phyloP scores from a whole-genome alignment of 2,888 invertebrate genomes.

The Sycophila texana region DNA sequence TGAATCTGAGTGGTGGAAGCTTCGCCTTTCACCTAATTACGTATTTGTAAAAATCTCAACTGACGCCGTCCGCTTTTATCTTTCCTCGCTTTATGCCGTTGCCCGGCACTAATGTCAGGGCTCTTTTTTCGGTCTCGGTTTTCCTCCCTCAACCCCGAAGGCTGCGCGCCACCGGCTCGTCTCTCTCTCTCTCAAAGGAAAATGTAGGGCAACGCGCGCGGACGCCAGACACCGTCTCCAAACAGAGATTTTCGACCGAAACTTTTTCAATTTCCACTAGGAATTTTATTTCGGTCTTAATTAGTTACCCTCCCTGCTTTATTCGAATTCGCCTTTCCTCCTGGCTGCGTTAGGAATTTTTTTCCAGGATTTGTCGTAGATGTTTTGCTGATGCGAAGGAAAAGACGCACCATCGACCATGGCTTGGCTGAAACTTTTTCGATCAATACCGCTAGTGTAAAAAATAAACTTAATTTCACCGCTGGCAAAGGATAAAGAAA shows the following conservation, averaged over 20 bases:
- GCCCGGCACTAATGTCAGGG: conserved; percentile 26
- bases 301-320: conserved; percentile 16
- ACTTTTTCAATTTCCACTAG: conserved; percentile 42
- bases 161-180: background rate
- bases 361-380: too few species aligned
- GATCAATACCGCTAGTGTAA: too few species aligned
- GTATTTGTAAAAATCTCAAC: conserved; percentile 47
- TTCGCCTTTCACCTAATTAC: conserved; percentile 46
- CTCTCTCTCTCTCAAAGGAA: conserved; percentile 30
- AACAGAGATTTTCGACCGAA: conserved; percentile 46
- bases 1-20: background rate
- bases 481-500: too few species aligned
- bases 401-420: too few species aligned
- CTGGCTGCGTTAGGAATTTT: background rate
- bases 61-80: conserved; percentile 28
- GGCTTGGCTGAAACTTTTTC: too few species aligned
- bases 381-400: too few species aligned
- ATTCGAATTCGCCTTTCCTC: background rate
- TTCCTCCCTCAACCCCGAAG: background rate
- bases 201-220: conserved; percentile 46
- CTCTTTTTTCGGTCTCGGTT: conserved; percentile 35
- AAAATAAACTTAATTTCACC: too few species aligned
- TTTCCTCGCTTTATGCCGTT: conserved; percentile 32
- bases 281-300: conserved; percentile 38
- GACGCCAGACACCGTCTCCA: conserved; percentile 22